Evolutionary conservation across 64 coral and sea anemone genomes (phyloP).

Genomic region (Acropora yongei): DNA sequence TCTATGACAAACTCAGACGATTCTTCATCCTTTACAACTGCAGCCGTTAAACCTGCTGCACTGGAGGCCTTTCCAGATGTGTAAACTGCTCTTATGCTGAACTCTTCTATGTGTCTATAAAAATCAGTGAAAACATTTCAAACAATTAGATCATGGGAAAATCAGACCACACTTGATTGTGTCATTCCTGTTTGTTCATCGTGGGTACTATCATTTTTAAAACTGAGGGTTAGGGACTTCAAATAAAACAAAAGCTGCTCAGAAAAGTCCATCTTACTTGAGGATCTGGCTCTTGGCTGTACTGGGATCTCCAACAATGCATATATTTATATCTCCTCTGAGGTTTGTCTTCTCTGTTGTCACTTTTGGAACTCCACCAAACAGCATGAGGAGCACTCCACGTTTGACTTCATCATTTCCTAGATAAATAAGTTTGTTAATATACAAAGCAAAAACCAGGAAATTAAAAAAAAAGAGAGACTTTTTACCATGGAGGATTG

Average conservation of each 20-base stretch:
- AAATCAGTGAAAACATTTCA: neutral
- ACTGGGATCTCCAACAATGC: slow-evolving; percentile 98
- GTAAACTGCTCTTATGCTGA: slow-evolving; percentile 94
- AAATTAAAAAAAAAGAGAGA: too few relatives aligned
- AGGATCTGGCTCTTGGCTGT: slow-evolving; percentile 99
- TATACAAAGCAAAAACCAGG: too few relatives aligned
- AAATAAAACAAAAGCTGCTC: neutral
- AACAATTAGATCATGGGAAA: neutral
- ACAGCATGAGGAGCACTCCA: slow-evolving; percentile 96
- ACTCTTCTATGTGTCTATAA: slow-evolving; percentile 95
- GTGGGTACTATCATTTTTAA: too few relatives aligned
- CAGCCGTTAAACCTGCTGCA: slow-evolving; percentile 98
- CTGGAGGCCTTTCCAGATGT: slow-evolving; percentile 96
- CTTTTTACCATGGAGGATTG: too few relatives aligned
- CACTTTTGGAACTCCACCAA: slow-evolving; percentile 98
- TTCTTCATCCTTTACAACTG: slow-evolving; percentile 98
- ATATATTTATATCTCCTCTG: slow-evolving; percentile 96
- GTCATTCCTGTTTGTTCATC: too few relatives aligned
- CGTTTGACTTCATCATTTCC: slow-evolving; percentile 99
- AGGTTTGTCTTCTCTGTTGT: slow-evolving; percentile 92
- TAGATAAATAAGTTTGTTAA: neutral
- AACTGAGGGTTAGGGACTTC: neutral
- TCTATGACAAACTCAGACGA: slow-evolving; percentile 98
- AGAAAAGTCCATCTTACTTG: slow-evolving; percentile 75
- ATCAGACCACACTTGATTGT: neutral